Evolutionary conservation across 2,113 vertebrate species (phyloP).

Genomic region (Micronycteris hirsuta): DNA sequence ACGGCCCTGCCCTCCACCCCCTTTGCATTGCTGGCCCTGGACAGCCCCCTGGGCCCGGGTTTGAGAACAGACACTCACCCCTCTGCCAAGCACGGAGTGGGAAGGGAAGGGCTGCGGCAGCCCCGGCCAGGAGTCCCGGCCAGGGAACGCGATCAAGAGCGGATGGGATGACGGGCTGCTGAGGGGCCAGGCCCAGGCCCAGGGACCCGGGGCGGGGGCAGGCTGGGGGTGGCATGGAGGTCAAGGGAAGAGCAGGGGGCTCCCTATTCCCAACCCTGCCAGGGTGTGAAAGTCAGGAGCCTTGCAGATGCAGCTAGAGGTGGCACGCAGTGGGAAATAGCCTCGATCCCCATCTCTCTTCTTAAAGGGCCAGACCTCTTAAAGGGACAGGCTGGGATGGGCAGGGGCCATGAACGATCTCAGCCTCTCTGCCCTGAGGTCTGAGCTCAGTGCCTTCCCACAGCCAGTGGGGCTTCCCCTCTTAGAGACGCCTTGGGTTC

Average conservation of each 20-base stretch:
- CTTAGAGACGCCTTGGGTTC: background rate
- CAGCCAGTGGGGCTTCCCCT: background rate
- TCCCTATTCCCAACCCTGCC: background rate
- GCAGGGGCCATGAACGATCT: background rate
- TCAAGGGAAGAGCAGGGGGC: background rate
- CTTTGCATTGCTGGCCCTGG: slow-evolving; percentile 34
- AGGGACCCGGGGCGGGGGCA: background rate
- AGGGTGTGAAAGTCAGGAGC: background rate
- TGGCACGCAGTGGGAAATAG: background rate
- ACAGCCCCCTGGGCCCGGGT: slow-evolving; percentile 45
- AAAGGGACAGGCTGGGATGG: background rate
- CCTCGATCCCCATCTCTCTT: background rate
- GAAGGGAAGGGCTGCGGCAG: slow-evolving; percentile 50
- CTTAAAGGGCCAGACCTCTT: background rate
- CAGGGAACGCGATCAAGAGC: slow-evolving; percentile 62
- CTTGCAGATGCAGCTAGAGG: background rate
- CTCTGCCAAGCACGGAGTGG: slow-evolving; percentile 72
- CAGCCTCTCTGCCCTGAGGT: background rate
- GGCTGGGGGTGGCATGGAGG: slow-evolving; percentile 21
- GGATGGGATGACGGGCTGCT: background rate
- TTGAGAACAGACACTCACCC: slow-evolving; percentile 60
- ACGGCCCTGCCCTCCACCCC: slow-evolving; percentile 9
- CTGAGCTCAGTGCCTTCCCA: background rate
- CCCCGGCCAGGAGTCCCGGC: slow-evolving; percentile 61
- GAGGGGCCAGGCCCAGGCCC: background rate